phyloP scores from a whole-genome alignment of 2,113 vertebrate species.

The Ageneiosus marmoratus region DNA sequence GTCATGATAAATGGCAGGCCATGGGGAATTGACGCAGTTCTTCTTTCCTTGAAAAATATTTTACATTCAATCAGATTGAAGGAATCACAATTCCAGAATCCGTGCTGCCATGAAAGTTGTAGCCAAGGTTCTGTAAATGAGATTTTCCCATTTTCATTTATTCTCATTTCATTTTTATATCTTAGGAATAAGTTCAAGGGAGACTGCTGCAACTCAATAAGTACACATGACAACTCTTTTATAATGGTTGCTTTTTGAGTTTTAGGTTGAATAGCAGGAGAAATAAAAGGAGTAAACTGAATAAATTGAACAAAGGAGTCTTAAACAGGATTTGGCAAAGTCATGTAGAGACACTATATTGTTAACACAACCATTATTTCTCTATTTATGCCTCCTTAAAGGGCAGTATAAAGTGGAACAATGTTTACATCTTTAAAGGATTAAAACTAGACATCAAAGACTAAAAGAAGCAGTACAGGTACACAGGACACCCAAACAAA shows the following conservation, averaged over 20 bases:
- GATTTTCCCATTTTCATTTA: background rate
- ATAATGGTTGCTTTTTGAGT: background rate
- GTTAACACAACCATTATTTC: background rate
- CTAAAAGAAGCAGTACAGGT: background rate
- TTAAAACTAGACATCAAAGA: slow-evolving; percentile 4
- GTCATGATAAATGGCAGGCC: slow-evolving; percentile 23
- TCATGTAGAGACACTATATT: background rate
- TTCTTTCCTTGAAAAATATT: slow-evolving; percentile 13
- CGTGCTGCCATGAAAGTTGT: background rate
- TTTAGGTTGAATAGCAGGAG: background rate
- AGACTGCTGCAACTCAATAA: background rate
- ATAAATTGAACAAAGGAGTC: background rate
- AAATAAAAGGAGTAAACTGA: background rate
- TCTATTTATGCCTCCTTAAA: background rate
- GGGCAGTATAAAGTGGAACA: background rate
- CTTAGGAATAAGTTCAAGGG: background rate
- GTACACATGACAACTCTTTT: background rate
- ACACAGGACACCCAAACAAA: background rate
- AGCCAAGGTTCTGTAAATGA: background rate
- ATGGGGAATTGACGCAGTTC: background rate
- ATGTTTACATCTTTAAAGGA: background rate
- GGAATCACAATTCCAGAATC: slow-evolving; percentile 6
- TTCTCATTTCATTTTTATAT: background rate
- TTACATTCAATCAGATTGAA: background rate
- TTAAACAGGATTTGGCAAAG: background rate